Base-by-base conservation (phyloP, 2,888 invertebrate genomes). In the Nomada fabriciana region DNA sequence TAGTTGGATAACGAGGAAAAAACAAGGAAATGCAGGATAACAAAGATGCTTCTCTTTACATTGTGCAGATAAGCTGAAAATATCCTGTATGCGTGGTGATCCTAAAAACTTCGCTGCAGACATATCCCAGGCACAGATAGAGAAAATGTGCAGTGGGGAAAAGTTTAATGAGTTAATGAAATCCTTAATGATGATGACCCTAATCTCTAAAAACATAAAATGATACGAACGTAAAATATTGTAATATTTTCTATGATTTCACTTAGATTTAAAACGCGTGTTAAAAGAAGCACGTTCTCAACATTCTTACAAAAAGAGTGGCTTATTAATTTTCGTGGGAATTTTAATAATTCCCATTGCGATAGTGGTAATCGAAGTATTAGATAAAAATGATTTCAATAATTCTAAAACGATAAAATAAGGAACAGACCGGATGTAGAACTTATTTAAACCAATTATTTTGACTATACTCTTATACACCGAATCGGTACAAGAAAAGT, bases 41-140 rank as follows among this genome's bases (percentile, higher is more conserved):
- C 23, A 55, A 55, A 68, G 20, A 60, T 52, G 47, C 61, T 71
- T 60, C 57, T 71, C 57, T 71, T 50, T 71, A 60, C 71, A 36
- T 71, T 18, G 15, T 36, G 23, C 15, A 68, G 68, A 68, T 68
- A 68, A 68, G 68, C 68, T 68, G 55, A 5, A 73, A 42, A 42
- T 42, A 42, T 55, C 68, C 18, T 29, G 55, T 55, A 25, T 18
- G 61, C 36, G 23, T 18, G 36, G 53, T 42, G 15, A 68, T 55
- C 23, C 55, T 55, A 68, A 55, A 68, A 55, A 55, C 68, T 55
- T 55, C 42, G 53, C 68, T 55, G 42, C 55, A 18, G 55, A 36
- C 23, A 42, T 20, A 15, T 7, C 18, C 23, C 18, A 68, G 18
- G 18, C 52, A 10, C 15, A 55, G 55, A 55, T 42, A 55, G 53